These are phyloP conservation scores for Nesidiocoris tenuis DNA, from an alignment of 2,888 invertebrate species.

Conservation along the genomic window DNA sequence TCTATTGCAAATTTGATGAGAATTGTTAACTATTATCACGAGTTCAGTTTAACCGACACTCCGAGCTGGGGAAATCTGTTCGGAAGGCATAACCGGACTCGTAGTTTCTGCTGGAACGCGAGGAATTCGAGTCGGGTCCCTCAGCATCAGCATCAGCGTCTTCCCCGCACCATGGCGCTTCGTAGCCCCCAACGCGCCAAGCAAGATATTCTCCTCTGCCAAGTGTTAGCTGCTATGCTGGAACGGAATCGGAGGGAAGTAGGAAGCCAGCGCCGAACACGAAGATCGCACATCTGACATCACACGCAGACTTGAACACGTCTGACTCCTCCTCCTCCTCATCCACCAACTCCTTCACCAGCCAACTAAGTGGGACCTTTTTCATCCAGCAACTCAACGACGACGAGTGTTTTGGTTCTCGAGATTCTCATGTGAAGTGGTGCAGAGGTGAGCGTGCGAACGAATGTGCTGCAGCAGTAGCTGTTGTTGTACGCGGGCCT, in stretches of 20 bases:
- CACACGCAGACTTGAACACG: neutral
- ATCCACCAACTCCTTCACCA: no score
- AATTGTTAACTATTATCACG: no score
- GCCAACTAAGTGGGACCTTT: neutral
- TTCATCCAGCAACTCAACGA: neutral
- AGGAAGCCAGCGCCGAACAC: neutral
- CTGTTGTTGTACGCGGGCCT: no score
- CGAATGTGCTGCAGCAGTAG: neutral
- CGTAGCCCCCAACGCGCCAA: no score
- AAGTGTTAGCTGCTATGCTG: neutral
- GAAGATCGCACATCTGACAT: neutral
- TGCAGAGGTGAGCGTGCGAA: neutral
- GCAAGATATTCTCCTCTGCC: no score
- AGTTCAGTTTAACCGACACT: no score
- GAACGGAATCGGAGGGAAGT: neutral
- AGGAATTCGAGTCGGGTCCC: neutral
- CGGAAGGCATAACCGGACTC: no score
- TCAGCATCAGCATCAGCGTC: no score
- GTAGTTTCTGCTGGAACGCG: neutral
- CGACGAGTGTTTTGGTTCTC: neutral
- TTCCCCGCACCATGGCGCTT: no score
- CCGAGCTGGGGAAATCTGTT: no score
- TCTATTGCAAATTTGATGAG: no score
- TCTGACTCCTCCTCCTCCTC: neutral
- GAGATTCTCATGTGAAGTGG: neutral